Base-by-base conservation (phyloP, 53 echinoderm and acorn worm species). In the Zoroaster sp. region DNA sequence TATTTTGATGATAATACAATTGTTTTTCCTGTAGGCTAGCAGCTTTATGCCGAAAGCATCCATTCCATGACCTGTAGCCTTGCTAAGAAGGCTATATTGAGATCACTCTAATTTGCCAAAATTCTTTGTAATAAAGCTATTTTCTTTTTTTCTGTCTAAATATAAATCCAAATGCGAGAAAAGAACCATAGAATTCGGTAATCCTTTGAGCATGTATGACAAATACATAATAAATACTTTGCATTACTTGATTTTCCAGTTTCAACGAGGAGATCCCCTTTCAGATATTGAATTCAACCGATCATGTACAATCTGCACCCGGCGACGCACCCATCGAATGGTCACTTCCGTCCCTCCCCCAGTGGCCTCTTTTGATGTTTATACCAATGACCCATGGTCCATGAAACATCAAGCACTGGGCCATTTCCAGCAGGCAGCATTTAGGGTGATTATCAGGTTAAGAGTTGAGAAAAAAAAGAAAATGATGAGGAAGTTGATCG, bases 301-400 rank as follows among this genome's bases (percentile, higher is more conserved):
- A 9, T 49, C 86, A 14, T 79, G 82, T 33, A 94, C 93, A 3
- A 37, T 73, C 34, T 91, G 92, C 63, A 91, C 90, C 38, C 92
- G 94, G 44, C 89, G 97, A 4, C 92, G 97, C 49, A 95, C 95
- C 68, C 89, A 92, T 67, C 87, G 97, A 1, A 42, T 31, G 44
- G 89, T 88, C 20, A 70, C 90, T 25, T 73, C 91, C 21, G 80
- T 87, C 40, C 94, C 95, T 0, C 43, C 80, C 33, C 32, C 76
- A 0, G 70, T 45, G 34, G 93, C 95, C 20, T 80, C 51, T 77
- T 97, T 97, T 89, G 97, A 95, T 53, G 39, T 81, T 12, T 95
- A 95, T 75, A 91, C 70, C 87, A 97, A 97, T 55, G 97, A 97
- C 79, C 91, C 95, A 35, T 97, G 97, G 97, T 75, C 87, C 21